These are phyloP conservation scores for Aelia acuminata DNA, from an alignment of 2,888 invertebrate species.

Conservation along the genomic window DNA sequence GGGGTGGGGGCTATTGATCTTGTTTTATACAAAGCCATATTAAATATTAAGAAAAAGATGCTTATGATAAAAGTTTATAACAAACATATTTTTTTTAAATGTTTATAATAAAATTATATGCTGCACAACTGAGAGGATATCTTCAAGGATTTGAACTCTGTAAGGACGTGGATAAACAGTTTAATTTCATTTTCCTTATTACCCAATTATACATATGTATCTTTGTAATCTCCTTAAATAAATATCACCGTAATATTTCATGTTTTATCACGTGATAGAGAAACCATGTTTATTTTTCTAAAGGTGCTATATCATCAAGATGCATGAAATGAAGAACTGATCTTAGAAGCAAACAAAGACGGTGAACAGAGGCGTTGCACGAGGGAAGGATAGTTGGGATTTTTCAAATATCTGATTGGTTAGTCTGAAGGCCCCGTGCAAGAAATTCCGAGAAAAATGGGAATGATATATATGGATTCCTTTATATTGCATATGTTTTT, in stretches of 20 bases:
- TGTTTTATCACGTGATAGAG: constrained; percentile 28
- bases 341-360: background rate
- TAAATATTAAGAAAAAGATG: no score
- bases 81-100: no score
- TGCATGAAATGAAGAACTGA: background rate
- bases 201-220: constrained; percentile 24
- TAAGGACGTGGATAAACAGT: background rate
- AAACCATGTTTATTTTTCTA: background rate
- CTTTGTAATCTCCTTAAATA: constrained; percentile 32
- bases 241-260: background rate
- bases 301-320: background rate
- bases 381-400: background rate
- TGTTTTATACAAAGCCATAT: no score
- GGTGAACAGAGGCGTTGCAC: background rate
- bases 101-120: no score
- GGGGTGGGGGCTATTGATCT: no score
- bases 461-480: background rate
- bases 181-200: background rate
- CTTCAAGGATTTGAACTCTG: background rate
- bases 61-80: no score
- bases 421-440: background rate
- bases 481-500: background rate
- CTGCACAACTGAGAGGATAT: background rate
- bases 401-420: background rate
- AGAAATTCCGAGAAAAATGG: background rate